Conservation (phyloP, 1,140 invertebrate species). For the Drosophila setifemur region DNA sequence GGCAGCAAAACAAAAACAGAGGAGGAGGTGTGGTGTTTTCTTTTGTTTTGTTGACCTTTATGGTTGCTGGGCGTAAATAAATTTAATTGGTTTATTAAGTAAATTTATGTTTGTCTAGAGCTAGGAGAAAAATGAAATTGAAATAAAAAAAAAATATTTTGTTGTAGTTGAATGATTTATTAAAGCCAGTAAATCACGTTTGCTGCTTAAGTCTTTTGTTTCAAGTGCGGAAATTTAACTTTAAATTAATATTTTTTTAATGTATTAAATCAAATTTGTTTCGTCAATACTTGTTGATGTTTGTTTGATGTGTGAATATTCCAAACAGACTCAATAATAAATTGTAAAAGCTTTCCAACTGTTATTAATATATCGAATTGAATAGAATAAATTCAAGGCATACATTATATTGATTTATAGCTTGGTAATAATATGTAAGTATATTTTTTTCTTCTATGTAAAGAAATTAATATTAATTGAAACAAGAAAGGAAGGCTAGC, state of each 20-base stretch:
- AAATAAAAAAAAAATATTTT: not conserved
- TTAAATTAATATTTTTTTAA: not conserved
- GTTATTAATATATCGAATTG: too few relatives aligned
- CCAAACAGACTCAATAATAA: not conserved
- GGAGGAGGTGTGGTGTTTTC: not conserved
- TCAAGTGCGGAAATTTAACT: not conserved
- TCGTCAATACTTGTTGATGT: too few relatives aligned
- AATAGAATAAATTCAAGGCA: too few relatives aligned
- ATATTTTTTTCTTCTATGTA: too few relatives aligned
- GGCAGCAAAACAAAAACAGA: constrained; percentile 5
- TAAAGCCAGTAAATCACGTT: constrained; percentile 47
- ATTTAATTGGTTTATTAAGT: constrained; percentile 35
- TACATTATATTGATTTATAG: too few relatives aligned
- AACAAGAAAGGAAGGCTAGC: too few relatives aligned
- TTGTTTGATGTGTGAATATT: not conserved
- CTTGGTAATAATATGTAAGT: too few relatives aligned
- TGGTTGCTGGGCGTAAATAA: constrained; percentile 53
- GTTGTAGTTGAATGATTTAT: constrained; percentile 25
- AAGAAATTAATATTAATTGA: not conserved
- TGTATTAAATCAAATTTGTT: not conserved
- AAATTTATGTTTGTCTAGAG: constrained; percentile 15
- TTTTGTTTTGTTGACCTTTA: constrained; percentile 55
- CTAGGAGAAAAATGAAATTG: too few relatives aligned
- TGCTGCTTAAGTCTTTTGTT: constrained; percentile 71
- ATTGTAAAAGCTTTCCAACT: constrained; percentile 14